A percentile compares a stretch with the other conserved stretches of the same genome.
Evolutionary conservation across 2,888 invertebrate species (phyloP).

Genomic region (Cremastobaeus sp.): DNA sequence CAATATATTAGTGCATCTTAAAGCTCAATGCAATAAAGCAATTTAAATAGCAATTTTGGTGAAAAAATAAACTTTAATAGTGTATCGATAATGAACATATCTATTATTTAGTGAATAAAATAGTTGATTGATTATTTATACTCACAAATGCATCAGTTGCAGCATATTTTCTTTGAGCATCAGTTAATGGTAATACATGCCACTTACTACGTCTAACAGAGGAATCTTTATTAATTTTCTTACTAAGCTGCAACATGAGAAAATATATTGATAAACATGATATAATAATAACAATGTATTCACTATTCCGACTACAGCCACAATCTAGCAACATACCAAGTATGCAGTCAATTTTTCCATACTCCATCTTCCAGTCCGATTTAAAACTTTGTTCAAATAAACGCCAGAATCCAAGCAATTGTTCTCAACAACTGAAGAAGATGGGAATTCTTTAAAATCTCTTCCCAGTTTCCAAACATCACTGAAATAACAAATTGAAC

Average conservation of each 20-base stretch:
- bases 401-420: constrained; percentile 82
- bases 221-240: constrained; percentile 80
- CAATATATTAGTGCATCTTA: too few relatives aligned
- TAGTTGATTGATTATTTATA: constrained; percentile 24
- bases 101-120: neutral
- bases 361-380: constrained; percentile 81
- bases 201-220: constrained; percentile 82
- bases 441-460: constrained; percentile 81
- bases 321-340: constrained; percentile 76
- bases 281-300: constrained; percentile 58
- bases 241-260: constrained; percentile 77
- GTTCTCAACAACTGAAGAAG: constrained; percentile 79
- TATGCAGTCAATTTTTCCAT: constrained; percentile 81
- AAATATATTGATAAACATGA: neutral
- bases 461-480: constrained; percentile 82
- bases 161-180: constrained; percentile 81
- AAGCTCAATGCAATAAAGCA: too few relatives aligned
- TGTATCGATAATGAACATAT: neutral
- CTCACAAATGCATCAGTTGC: constrained; percentile 84
- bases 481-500: too few relatives aligned
- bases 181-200: constrained; percentile 80
- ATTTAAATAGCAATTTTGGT: too few relatives aligned
- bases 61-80: too few relatives aligned
- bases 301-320: too few relatives aligned
- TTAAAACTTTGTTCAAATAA: constrained; percentile 80